Evolutionary conservation across 1,140 invertebrate species (phyloP).

Genomic region (Doryteuthis pealeii): DNA sequence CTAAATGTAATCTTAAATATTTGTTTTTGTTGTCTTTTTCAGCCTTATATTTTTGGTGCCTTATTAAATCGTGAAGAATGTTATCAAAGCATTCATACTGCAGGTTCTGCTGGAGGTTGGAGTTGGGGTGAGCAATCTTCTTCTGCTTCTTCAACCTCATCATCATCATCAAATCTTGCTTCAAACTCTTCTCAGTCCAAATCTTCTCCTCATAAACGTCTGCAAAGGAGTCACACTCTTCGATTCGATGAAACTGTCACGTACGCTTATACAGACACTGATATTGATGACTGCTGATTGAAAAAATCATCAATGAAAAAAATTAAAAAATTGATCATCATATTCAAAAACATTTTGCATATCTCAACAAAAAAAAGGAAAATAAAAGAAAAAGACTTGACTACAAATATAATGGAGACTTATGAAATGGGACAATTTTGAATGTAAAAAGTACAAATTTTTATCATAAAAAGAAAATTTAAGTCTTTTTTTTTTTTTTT

Average conservation of each 20-base stretch:
- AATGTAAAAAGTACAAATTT: too few relatives aligned
- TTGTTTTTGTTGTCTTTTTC: constrained; percentile 12
- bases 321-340: too few relatives aligned
- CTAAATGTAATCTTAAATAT: too few relatives aligned
- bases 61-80: constrained; percentile 60
- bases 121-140: constrained; percentile 27
- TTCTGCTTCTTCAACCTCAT: background rate
- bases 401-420: too few relatives aligned
- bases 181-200: background rate
- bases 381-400: too few relatives aligned
- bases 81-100: constrained; percentile 53
- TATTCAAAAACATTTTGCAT: too few relatives aligned
- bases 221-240: background rate
- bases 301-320: too few relatives aligned
- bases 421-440: too few relatives aligned
- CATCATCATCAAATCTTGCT: background rate
- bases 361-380: too few relatives aligned
- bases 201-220: background rate
- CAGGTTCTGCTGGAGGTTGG: constrained; percentile 41
- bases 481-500: too few relatives aligned
- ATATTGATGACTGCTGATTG: background rate
- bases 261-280: background rate
- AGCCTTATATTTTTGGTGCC: constrained; percentile 59
- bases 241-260: background rate
- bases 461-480: too few relatives aligned